Percentiles rank a stretch among this genome's conserved stretches.
Conservation (phyloP, 2,113 vertebrate genomes). For the Tyrannus savana region DNA sequence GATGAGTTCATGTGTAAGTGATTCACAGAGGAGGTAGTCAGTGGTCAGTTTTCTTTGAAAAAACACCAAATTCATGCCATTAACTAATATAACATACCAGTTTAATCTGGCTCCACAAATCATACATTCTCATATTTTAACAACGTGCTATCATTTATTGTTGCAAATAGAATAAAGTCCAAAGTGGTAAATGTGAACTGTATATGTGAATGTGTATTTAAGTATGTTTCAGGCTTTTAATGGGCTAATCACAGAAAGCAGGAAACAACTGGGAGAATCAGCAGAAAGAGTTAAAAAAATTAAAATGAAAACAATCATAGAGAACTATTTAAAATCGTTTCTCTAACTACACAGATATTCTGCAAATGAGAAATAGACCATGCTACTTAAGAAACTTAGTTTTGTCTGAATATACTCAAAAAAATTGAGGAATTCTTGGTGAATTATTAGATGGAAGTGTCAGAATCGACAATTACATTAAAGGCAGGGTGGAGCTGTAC, state of each 20-base stretch:
- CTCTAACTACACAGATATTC: neutral
- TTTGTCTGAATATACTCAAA: neutral
- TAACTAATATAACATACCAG: neutral
- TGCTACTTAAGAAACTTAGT: neutral
- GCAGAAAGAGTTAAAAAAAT: neutral
- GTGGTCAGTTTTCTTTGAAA: neutral
- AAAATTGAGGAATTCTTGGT: neutral
- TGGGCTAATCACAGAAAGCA: neutral
- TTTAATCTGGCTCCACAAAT: neutral
- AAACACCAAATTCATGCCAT: neutral
- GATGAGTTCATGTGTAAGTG: neutral
- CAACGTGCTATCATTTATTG: neutral
- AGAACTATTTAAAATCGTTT: neutral
- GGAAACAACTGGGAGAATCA: neutral
- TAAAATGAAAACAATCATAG: neutral
- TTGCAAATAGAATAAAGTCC: neutral
- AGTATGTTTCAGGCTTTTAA: neutral
- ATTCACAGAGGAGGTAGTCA: neutral
- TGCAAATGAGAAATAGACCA: neutral
- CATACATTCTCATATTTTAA: neutral
- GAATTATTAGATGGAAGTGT: neutral
- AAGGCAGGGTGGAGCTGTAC: neutral
- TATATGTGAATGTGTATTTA: neutral
- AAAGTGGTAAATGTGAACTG: neutral
- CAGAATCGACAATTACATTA: neutral